Percentiles rank a stretch among this genome's conserved stretches.
phyloP scores from a whole-genome alignment of 2,888 invertebrate genomes.

The Lamellibrachia satsuma region DNA sequence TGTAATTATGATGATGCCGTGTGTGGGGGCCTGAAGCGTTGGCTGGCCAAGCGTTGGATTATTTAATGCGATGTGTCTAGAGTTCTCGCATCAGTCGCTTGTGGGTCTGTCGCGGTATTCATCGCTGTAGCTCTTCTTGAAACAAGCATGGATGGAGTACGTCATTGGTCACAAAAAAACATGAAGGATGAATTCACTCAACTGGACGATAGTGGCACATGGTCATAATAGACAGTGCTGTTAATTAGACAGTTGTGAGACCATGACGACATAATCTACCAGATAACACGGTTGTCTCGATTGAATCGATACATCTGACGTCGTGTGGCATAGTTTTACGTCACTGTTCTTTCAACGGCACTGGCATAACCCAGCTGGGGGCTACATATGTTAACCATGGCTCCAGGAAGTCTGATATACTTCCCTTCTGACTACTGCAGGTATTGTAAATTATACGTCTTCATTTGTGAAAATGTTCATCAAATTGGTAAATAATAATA shows the following conservation, averaged over 20 bases:
- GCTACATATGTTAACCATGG: background rate
- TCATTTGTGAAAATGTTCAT: background rate
- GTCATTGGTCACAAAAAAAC: background rate
- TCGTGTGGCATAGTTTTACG: background rate
- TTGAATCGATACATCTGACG: background rate
- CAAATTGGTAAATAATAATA: no score
- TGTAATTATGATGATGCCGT: constrained; percentile 12
- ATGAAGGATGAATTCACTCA: background rate
- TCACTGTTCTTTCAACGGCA: background rate
- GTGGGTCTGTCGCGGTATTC: background rate
- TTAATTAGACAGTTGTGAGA: background rate
- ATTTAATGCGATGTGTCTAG: background rate
- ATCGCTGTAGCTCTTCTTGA: background rate
- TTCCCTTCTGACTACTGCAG: background rate
- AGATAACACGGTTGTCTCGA: constrained; percentile 4
- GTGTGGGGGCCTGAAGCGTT: background rate
- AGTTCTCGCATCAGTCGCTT: background rate
- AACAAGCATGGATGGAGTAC: background rate
- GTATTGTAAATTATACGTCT: background rate
- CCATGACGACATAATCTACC: background rate
- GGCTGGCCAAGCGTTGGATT: background rate
- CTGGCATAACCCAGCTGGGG: background rate
- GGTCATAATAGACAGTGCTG: background rate
- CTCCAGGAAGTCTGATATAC: background rate
- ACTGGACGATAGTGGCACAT: background rate